Base-by-base conservation (phyloP, 2,888 invertebrate species). In the Iselma pallidipennis region DNA sequence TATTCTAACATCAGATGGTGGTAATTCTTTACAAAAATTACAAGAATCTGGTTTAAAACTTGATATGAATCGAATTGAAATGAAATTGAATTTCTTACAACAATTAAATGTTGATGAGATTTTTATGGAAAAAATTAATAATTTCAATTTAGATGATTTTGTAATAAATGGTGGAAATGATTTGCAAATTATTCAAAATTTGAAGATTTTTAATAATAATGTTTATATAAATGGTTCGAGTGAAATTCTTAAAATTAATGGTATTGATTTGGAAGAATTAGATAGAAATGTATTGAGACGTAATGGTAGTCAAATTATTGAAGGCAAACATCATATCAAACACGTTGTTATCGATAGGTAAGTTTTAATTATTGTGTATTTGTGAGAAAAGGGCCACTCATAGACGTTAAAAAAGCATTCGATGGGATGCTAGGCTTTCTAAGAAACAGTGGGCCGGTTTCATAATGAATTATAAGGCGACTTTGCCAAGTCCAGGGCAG, bases 131-230 rank as follows among this genome's bases (percentile, higher is more conserved):
- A 76, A 76, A 58, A 82, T 86, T 57, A 86, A 83, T 66, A 79
- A 78, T 1, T 68, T 83, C 10, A 80, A 83, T 65, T 68, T 84
- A 10, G 71, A 77, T 26, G 74, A 79, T 25, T 82, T 84, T 69
- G 76, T 85, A 2, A 76, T 78, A 55, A 78, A 80, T 19, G 81
- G 83, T 65, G 71, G 69, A 1, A 71, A 81, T 2, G 76, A 81
- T 16, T 66, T 80, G 26, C 82, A 84, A 71, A 66, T 80, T 9
- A 79, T 88, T 51, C 78, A 79, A 23, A 87, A 85, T 6, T 67
- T 66, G 42, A 88, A 88, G 72, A 73, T 69, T 3, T 83, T 86
- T 65, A 70, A 71, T 2, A 73, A 76, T 16, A 79, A 83, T 70
- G 68, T 88, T 10, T 68, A 73, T 55, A 80, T 86, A 5, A 71